phyloP scores from a whole-genome alignment of 2,797 vertebrate genomes.

The Sebastes hopkinsi region DNA sequence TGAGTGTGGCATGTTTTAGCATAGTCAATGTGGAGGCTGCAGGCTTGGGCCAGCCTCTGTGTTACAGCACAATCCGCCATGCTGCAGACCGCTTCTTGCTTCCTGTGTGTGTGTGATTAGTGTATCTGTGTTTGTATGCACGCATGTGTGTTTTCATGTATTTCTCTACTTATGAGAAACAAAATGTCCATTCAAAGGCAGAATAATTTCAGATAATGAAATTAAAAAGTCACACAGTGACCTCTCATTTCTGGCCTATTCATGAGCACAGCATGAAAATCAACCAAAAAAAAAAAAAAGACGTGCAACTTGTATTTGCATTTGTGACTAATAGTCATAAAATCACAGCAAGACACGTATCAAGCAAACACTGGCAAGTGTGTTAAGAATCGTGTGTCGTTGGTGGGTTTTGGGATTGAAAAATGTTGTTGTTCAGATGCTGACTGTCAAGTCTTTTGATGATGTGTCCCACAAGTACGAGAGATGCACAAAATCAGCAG shows the following conservation, averaged over 20 bases:
- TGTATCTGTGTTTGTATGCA: background rate
- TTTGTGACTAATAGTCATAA: background rate
- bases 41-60: constrained; percentile 32
- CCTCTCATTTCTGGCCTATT: background rate
- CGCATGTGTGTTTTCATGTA: background rate
- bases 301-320: background rate
- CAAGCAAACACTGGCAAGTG: background rate
- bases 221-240: background rate
- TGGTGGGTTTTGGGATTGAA: background rate
- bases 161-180: background rate
- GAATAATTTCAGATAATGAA: background rate
- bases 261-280: background rate
- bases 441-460: constrained; percentile 22
- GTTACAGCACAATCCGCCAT: constrained; percentile 59
- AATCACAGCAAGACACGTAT: background rate
- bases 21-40: constrained; percentile 31
- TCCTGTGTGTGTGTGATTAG: constrained; percentile 3
- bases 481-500: constrained; percentile 25
- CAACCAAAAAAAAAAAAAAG: background rate
- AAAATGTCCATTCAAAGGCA: background rate
- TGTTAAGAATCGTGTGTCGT: background rate
- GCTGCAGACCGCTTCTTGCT: constrained; percentile 52
- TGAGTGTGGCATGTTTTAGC: constrained; percentile 13
- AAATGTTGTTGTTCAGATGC: background rate
- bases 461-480: background rate